Evolutionary conservation across 2,797 vertebrate genomes (phyloP).

Genomic region (Dermochelys coriacea): DNA sequence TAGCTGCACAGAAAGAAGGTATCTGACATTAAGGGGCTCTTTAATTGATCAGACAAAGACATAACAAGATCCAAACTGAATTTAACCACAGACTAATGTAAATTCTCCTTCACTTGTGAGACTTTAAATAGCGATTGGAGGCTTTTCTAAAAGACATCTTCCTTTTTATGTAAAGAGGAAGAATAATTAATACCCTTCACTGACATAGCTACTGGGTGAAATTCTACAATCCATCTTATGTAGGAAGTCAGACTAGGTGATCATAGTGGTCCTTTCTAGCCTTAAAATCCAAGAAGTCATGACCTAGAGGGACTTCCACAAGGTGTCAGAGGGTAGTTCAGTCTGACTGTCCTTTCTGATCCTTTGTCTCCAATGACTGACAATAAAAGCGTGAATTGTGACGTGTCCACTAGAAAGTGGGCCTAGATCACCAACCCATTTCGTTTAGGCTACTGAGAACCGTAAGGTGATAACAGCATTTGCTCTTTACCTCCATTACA

Average conservation of each 20-base stretch:
- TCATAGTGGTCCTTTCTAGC: not conserved
- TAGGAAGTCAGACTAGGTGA: not conserved
- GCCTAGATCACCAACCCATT: not conserved
- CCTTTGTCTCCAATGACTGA: not conserved
- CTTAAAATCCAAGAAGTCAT: not conserved
- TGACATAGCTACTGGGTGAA: not conserved
- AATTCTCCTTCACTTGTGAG: not conserved
- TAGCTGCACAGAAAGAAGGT: not conserved
- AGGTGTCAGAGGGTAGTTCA: not conserved
- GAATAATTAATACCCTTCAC: not conserved
- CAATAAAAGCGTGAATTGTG: not conserved
- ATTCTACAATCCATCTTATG: fast-evolving
- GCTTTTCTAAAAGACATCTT: not conserved
- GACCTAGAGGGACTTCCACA: fast-evolving
- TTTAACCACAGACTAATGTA: not conserved
- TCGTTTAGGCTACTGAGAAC: not conserved
- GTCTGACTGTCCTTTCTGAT: not conserved
- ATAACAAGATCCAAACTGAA: not conserved
- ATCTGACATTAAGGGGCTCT: not conserved
- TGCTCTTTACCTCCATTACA: not conserved
- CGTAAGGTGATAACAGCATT: not conserved
- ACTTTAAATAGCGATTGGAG: not conserved
- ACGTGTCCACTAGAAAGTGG: not conserved
- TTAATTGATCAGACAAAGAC: not conserved
- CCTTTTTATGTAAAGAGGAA: not conserved